Evolutionary conservation across 2,888 invertebrate genomes (phyloP).

Genomic region (Mythimna impura): DNA sequence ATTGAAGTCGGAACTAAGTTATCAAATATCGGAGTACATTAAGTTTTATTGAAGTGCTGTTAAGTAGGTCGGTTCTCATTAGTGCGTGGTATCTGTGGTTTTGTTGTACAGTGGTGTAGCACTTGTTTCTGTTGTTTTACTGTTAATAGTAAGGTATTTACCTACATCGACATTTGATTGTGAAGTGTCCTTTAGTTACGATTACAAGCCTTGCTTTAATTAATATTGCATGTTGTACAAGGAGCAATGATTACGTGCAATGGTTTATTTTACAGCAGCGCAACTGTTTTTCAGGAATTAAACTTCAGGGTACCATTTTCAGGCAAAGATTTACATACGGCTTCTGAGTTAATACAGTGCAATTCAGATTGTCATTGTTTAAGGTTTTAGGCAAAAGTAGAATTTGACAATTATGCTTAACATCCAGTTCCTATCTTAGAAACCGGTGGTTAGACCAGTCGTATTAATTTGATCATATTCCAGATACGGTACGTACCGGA

Average conservation of each 20-base stretch:
- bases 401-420: too few species aligned
- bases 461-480: too few species aligned
- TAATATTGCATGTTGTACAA: background rate
- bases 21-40: constrained; percentile 68
- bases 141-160: constrained; percentile 11
- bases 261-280: background rate
- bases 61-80: constrained; percentile 64
- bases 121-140: constrained; percentile 25
- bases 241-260: background rate
- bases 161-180: constrained; percentile 18
- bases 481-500: too few species aligned
- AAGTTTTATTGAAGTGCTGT: constrained; percentile 63
- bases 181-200: constrained; percentile 12
- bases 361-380: too few species aligned
- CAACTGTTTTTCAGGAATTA: background rate
- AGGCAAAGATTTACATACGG: background rate
- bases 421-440: too few species aligned
- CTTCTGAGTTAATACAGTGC: too few species aligned
- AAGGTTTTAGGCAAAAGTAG: too few species aligned
- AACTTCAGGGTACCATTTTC: background rate
- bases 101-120: constrained; percentile 13
- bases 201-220: background rate
- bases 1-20: constrained; percentile 67
- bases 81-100: constrained; percentile 39
- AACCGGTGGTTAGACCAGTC: too few species aligned